Conservation (phyloP, 2,888 invertebrate genomes). For the Drosophila conformis region DNA sequence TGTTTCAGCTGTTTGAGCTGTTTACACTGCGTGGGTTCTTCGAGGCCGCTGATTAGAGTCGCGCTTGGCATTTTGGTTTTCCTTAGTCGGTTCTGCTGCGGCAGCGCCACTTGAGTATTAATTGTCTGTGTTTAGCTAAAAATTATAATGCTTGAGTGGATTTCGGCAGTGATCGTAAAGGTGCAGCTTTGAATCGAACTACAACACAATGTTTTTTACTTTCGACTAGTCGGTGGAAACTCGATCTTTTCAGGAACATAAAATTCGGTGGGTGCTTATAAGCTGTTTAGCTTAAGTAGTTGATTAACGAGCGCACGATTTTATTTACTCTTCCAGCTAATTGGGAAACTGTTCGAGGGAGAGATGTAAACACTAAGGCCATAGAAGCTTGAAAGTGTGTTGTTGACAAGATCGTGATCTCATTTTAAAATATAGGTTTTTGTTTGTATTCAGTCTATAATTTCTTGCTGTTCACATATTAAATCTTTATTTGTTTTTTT, state of each 20-base stretch:
- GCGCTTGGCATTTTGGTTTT: slow-evolving; percentile 10
- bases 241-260: slow-evolving; percentile 10
- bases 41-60: slow-evolving; percentile 67
- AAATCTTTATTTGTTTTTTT: not conserved
- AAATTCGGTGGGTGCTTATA: slow-evolving; percentile 48
- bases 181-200: slow-evolving; percentile 19
- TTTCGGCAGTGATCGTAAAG: slow-evolving; percentile 19
- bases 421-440: not conserved
- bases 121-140: slow-evolving; percentile 67
- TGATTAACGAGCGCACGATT: slow-evolving; percentile 5
- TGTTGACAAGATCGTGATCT: not conserved
- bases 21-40: slow-evolving; percentile 54
- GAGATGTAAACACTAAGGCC: not conserved
- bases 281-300: slow-evolving; percentile 2
- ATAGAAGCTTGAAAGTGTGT: not conserved
- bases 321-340: not conserved
- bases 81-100: slow-evolving; percentile 30
- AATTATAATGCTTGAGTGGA: slow-evolving; percentile 47
- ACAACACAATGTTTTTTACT: slow-evolving; percentile 2
- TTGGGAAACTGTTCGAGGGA: not conserved
- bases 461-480: not conserved
- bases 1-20: slow-evolving; percentile 27
- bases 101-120: slow-evolving; percentile 56
- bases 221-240: slow-evolving; percentile 14
- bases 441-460: not conserved